Evolutionary conservation across 1,140 invertebrate species (phyloP), one percentile per base, ranked within the genome.

Genomic region (Drosophila guanche): DNA sequence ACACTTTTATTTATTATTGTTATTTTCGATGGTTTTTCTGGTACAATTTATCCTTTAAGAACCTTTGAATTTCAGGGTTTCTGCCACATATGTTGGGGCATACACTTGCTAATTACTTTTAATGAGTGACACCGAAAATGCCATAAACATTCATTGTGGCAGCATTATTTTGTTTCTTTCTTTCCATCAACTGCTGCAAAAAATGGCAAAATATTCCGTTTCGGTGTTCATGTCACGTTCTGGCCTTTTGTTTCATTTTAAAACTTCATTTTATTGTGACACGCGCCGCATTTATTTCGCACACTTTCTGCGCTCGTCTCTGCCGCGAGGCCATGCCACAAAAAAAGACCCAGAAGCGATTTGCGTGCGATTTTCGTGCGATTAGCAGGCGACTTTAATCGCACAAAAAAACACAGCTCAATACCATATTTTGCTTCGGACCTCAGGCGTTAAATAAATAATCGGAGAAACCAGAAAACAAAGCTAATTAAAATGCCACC

Each of bases 71-170:
- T 76, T 73, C 68, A 73, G 73, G 72, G 45, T 55, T 56, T 43
- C 70, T 47, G 20, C 46, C 69, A 68, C 33, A 73, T 62, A 67
- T 55, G 67, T 62, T 42, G 27, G 12, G 29, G 22, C 45, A 42
- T 45, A 55, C 54, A 42, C 46, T 65, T 58, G 60, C 47, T 83
- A 78, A 83, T 83, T 83, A 63, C 58, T 58, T 76, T 83, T 84
- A 63, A 84, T 67, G 75, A 54, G 48, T 56, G 52, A 37, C 42
- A 55, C 50, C 29, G 5, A 50, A 37, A 27, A 37, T 37, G 54
- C 14, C 37, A 41, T 50, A 47, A 76, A 60, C 57, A 65, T 83
- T 73, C 33, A 23, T n/a, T 37, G 5, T 45, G 46, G 25, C 42
- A 22, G 23, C 25, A 43, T 20, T 45, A 43, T 55, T 72, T 71